Percentiles rank a stretch among this genome's conserved stretches.
Conservation (phyloP, 1,140 invertebrate species). For the Temnothorax nylanderi region DNA sequence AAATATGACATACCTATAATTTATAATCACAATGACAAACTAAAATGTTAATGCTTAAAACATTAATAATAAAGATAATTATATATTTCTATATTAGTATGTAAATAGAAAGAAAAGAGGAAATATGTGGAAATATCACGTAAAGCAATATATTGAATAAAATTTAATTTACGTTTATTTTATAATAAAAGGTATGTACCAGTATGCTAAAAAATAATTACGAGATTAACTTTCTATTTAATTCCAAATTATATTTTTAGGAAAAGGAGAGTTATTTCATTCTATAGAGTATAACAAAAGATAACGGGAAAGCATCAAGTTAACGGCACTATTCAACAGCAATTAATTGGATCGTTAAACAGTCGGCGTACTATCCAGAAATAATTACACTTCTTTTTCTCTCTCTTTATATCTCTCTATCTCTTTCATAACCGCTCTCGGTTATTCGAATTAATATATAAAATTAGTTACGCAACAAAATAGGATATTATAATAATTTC, state of each 20-base stretch:
- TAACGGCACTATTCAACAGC: constrained; percentile 1
- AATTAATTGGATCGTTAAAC: constrained; percentile 54
- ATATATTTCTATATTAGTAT: background rate
- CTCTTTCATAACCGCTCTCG: background rate
- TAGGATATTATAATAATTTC: constrained; percentile 29
- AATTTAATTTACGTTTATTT: background rate
- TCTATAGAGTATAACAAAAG: background rate
- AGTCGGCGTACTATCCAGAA: background rate
- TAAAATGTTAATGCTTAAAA: background rate
- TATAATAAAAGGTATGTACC: background rate
- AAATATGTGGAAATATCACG: background rate
- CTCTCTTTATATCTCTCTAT: background rate
- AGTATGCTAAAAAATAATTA: background rate
- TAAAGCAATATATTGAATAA: background rate
- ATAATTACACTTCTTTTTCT: constrained; percentile 38
- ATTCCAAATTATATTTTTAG: background rate
- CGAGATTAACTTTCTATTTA: background rate
- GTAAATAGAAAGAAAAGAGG: background rate
- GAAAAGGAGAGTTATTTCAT: background rate
- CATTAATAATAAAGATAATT: background rate
- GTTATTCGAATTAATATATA: constrained; percentile 39
- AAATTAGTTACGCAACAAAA: constrained; percentile 33
- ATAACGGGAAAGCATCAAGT: background rate
- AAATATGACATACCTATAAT: background rate
- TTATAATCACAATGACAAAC: background rate